A percentile compares a stretch with the other conserved stretches of the same genome.
Conservation (phyloP, 1,140 invertebrate genomes). For the Apis laboriosa region DNA sequence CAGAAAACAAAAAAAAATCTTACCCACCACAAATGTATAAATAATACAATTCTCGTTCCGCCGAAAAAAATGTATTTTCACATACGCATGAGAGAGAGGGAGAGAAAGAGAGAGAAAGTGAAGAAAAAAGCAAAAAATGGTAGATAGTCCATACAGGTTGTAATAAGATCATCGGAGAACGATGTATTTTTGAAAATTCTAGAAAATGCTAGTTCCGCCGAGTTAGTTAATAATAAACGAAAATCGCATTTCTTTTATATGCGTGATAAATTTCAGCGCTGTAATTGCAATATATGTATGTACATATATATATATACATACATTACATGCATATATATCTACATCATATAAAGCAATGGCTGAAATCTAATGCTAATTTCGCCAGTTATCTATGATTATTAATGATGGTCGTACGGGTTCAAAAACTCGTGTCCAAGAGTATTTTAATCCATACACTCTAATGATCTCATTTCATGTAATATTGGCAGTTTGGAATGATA, state of each 20-base stretch:
- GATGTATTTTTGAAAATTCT: slow-evolving; percentile 63
- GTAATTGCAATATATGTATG: slow-evolving; percentile 22
- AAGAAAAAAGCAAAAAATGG: neutral
- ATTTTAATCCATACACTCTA: slow-evolving; percentile 59
- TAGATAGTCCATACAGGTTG: slow-evolving; percentile 48
- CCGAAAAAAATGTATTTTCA: slow-evolving; percentile 51
- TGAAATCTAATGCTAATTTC: slow-evolving; percentile 15
- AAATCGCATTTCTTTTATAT: slow-evolving; percentile 37
- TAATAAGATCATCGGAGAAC: slow-evolving; percentile 46
- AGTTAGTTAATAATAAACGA: slow-evolving; percentile 33
- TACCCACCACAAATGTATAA: slow-evolving; percentile 38
- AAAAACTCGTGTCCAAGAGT: slow-evolving; percentile 33
- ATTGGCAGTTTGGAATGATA: slow-evolving; percentile 48
- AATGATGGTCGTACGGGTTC: neutral
- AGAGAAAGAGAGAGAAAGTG: slow-evolving; percentile 32
- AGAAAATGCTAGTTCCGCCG: slow-evolving; percentile 55
- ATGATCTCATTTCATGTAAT: slow-evolving; percentile 68
- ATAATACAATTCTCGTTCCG: slow-evolving; percentile 42
- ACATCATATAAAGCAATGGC: slow-evolving; percentile 28
- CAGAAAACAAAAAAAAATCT: slow-evolving; percentile 42
- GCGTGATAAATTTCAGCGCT: slow-evolving; percentile 12
- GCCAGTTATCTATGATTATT: neutral
- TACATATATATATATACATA: neutral
- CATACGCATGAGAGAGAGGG: slow-evolving; percentile 20
- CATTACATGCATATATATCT: slow-evolving; percentile 34